phyloP scores from a whole-genome alignment of 2,888 invertebrate species.

The Caenorhabditis afra region DNA sequence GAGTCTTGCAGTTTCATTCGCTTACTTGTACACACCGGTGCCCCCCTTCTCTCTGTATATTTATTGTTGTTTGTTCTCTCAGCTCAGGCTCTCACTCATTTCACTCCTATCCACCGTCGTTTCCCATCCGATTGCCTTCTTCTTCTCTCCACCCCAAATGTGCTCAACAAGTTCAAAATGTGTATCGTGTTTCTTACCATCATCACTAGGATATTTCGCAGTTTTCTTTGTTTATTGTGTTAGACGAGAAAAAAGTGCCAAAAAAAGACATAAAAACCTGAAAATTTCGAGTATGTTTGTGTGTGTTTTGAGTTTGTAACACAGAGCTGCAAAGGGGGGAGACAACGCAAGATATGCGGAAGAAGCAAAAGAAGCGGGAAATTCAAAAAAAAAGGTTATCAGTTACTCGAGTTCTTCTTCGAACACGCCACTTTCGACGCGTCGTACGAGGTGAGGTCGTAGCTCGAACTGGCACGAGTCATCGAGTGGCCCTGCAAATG shows the following conservation, averaged over 20 bases:
- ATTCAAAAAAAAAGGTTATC: conserved; percentile 5
- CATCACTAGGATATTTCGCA: conserved; percentile 35
- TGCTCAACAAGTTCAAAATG: conserved; percentile 57
- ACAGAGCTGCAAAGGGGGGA: conserved; percentile 28
- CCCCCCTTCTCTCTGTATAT: conserved; percentile 46
- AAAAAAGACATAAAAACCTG: conserved; percentile 33
- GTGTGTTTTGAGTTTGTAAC: conserved; percentile 12
- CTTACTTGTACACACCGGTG: conserved; percentile 57
- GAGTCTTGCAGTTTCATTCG: conserved; percentile 51
- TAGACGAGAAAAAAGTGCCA: conserved; percentile 34
- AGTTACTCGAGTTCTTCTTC: conserved; percentile 54
- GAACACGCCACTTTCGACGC: conserved; percentile 42
- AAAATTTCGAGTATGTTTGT: conserved; percentile 19
- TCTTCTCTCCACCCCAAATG: conserved; percentile 35
- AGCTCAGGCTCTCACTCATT: conserved; percentile 52
- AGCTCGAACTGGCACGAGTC: conserved; percentile 64
- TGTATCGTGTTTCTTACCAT: conserved; percentile 42
- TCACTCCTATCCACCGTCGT: conserved; percentile 35
- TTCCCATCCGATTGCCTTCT: conserved; percentile 39
- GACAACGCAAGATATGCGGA: conserved; percentile 38
- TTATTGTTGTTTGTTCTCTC: conserved; percentile 51
- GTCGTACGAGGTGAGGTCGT: conserved; percentile 58
- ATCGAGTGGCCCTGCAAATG: conserved; percentile 68
- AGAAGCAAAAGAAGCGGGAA: conserved; percentile 6
- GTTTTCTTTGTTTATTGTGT: conserved; percentile 26